Percentiles rank a stretch among this genome's conserved stretches.
Conservation (phyloP, 1,140 invertebrate species). For the Lepidostoma basale region DNA sequence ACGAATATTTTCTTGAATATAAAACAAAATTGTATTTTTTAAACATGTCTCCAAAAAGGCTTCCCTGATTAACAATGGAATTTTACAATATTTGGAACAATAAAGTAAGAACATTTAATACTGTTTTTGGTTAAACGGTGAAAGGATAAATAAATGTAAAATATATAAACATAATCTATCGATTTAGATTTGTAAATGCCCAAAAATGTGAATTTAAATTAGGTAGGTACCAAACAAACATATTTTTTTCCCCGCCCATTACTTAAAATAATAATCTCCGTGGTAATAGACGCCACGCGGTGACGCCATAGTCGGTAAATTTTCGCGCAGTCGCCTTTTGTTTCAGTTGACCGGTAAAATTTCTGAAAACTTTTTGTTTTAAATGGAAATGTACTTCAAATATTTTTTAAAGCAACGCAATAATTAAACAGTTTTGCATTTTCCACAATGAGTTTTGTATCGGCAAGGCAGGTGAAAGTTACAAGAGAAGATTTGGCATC, state of each 20-base stretch:
- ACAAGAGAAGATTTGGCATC: slow-evolving; percentile 26
- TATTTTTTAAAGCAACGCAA: neutral
- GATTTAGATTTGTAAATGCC: too few species aligned
- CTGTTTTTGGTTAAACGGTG: too few species aligned
- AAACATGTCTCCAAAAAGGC: too few species aligned
- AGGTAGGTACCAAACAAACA: neutral
- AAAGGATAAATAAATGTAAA: too few species aligned
- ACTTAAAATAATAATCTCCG: neutral
- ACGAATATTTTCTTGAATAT: too few species aligned
- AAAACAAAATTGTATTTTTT: too few species aligned
- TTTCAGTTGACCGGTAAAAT: slow-evolving; percentile 10
- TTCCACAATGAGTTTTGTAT: slow-evolving; percentile 31
- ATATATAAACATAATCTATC: too few species aligned
- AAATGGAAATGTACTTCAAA: neutral
- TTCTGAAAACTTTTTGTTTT: neutral
- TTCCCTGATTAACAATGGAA: too few species aligned
- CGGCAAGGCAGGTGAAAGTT: slow-evolving; percentile 4
- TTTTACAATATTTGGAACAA: too few species aligned
- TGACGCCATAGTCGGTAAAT: slow-evolving; percentile 26
- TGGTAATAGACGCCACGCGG: slow-evolving; percentile 31
- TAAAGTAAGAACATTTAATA: too few species aligned
- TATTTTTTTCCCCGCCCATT: neutral
- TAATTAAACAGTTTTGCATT: neutral
- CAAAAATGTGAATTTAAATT: too few species aligned
- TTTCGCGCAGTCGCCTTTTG: neutral